These are phyloP conservation scores for Chlorops oryzae DNA, from an alignment of 1,140 invertebrate species.

Conservation along the genomic window DNA sequence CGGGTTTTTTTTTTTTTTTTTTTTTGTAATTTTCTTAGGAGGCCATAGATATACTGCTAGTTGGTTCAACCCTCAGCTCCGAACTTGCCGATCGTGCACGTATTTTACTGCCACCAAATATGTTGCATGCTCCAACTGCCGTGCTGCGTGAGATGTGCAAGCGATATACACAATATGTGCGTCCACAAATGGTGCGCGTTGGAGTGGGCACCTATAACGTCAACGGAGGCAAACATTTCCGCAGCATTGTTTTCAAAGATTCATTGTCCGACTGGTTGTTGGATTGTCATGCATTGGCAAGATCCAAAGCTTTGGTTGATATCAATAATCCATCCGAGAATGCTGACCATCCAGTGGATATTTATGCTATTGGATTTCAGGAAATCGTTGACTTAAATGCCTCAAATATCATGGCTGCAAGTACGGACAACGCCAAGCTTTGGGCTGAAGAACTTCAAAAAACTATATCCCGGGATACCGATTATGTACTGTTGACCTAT, in stretches of 20 bases:
- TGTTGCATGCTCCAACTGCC: constrained; percentile 78
- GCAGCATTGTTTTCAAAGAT: constrained; percentile 94
- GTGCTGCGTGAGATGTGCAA: constrained; percentile 77
- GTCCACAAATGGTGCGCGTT: constrained; percentile 65
- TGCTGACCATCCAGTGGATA: constrained; percentile 67
- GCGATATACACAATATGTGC: constrained; percentile 76
- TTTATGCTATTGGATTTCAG: constrained; percentile 97
- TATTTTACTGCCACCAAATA: constrained; percentile 78
- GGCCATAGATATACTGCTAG: constrained; percentile 91
- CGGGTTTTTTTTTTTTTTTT: neutral
- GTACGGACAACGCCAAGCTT: constrained; percentile 90
- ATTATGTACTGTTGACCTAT: constrained; percentile 89
- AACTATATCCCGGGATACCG: constrained; percentile 74
- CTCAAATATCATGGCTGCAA: constrained; percentile 94
- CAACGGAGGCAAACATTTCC: constrained; percentile 97
- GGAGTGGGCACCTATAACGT: constrained; percentile 98
- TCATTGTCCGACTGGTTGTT: constrained; percentile 92
- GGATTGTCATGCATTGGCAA: constrained; percentile 57
- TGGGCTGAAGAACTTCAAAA: constrained; percentile 95
- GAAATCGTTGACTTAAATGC: constrained; percentile 99
- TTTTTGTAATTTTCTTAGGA: constrained; percentile 56
- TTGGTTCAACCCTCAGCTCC: constrained; percentile 85
- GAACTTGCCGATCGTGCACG: constrained; percentile 86
- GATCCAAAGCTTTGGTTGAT: constrained; percentile 50
- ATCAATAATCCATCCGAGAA: constrained; percentile 46